Conservation (phyloP, 2,888 invertebrate species). For the Agrotis exclamationis region DNA sequence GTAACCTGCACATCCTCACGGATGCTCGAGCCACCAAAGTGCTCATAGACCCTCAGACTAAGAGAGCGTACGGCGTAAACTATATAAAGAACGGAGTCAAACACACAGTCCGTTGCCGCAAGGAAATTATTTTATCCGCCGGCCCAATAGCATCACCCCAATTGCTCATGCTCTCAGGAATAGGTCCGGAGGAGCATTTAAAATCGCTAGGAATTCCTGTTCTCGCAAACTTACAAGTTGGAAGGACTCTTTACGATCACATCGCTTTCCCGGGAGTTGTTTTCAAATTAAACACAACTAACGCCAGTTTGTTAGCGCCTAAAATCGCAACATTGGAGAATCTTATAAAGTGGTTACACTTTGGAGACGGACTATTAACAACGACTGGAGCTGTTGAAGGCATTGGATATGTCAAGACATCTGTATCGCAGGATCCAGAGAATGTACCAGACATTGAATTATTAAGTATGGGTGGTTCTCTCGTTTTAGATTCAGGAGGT, state of each 20-base stretch:
- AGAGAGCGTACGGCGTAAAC: conserved; percentile 93
- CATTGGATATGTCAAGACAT: conserved; percentile 92
- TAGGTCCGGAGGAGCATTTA: conserved; percentile 91
- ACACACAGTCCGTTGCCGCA: conserved; percentile 91
- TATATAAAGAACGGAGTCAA: conserved; percentile 90
- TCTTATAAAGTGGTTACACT: conserved; percentile 86
- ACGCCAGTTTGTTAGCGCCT: conserved; percentile 83
- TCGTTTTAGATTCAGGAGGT: conserved; percentile 91
- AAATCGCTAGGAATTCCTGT: conserved; percentile 91
- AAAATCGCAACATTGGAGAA: conserved; percentile 85
- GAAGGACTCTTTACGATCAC: conserved; percentile 92
- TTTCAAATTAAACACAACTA: conserved; percentile 85
- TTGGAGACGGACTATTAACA: conserved; percentile 90
- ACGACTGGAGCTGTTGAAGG: conserved; percentile 93
- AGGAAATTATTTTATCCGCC: conserved; percentile 96
- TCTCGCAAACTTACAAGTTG: conserved; percentile 92
- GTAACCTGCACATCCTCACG: conserved; percentile 91
- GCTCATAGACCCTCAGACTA: conserved; percentile 89
- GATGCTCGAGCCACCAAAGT: conserved; percentile 85
- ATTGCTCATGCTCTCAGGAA: conserved; percentile 97
- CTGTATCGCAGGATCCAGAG: conserved; percentile 88
- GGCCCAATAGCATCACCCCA: conserved; percentile 98
- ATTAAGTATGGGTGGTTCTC: conserved; percentile 92
- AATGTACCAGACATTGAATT: conserved; percentile 93
- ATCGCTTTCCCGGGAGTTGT: conserved; percentile 89